These are phyloP conservation scores for Macrosteles quadrilineatus DNA, from an alignment of 1,140 invertebrate genomes.

Conservation along the genomic window DNA sequence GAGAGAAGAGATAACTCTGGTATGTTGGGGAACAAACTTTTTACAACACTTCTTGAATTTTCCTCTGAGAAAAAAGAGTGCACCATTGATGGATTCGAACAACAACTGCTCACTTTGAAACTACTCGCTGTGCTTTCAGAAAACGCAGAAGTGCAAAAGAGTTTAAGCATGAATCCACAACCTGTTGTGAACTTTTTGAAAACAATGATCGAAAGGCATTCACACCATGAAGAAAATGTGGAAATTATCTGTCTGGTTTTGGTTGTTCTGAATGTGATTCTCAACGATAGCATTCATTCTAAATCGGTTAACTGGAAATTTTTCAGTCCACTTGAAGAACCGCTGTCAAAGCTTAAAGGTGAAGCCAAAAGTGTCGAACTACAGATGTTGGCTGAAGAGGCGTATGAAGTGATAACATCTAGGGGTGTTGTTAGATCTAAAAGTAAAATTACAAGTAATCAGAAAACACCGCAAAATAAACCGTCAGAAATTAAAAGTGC, in stretches of 20 bases:
- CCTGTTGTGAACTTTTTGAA: constrained; percentile 49
- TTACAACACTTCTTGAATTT: constrained; percentile 30
- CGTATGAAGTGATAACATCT: constrained; percentile 54
- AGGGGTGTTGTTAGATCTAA: constrained; percentile 46
- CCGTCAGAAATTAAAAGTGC: constrained; percentile 37
- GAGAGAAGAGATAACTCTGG: constrained; percentile 14
- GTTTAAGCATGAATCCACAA: constrained; percentile 48
- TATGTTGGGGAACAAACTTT: constrained; percentile 19
- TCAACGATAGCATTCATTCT: constrained; percentile 42
- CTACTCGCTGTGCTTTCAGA: constrained; percentile 48
- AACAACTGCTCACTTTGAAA: constrained; percentile 47
- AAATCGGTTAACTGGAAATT: constrained; percentile 45
- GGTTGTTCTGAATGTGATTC: constrained; percentile 52
- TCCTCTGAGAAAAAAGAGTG: background rate
- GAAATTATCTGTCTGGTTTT: constrained; percentile 51
- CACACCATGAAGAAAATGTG: constrained; percentile 31
- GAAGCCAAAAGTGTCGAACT: constrained; percentile 40
- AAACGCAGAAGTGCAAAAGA: constrained; percentile 47
- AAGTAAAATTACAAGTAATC: constrained; percentile 45
- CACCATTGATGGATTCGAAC: constrained; percentile 32
- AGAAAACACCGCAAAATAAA: too few species aligned
- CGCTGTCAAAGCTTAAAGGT: constrained; percentile 49
- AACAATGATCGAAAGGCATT: constrained; percentile 42
- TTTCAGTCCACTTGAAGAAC: constrained; percentile 53
- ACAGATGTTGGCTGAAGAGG: constrained; percentile 48